A percentile compares a stretch with the other conserved stretches of the same genome.
Evolutionary conservation across 2,113 vertebrate genomes (phyloP).

Genomic region (Piaya cayana): DNA sequence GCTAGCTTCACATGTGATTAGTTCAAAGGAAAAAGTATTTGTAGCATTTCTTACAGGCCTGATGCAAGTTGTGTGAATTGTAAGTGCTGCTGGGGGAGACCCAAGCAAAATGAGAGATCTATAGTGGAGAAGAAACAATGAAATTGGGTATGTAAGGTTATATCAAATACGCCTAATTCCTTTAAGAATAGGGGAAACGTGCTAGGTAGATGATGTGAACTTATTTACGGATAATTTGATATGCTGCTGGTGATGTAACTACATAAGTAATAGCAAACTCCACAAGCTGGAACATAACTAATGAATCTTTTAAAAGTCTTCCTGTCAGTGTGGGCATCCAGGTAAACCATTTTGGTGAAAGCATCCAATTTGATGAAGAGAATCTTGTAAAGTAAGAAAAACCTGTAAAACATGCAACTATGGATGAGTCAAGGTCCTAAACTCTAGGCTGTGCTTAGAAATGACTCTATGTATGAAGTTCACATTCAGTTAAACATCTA

Average conservation of each 20-base stretch:
- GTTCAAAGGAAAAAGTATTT: not conserved
- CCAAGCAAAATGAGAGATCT: not conserved
- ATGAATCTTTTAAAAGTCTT: not conserved
- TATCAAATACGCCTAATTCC: not conserved
- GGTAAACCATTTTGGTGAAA: not conserved
- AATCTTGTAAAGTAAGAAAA: not conserved
- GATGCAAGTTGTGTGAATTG: not conserved
- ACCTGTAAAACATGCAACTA: rapidly evolving
- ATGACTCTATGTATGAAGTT: not conserved
- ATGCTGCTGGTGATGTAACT: not conserved
- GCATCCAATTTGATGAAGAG: not conserved
- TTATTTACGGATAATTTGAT: not conserved
- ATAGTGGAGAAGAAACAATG: not conserved
- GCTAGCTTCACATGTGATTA: not conserved
- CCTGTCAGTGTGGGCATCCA: not conserved
- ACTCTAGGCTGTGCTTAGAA: not conserved
- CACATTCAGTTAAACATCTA: not conserved
- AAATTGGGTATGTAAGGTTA: not conserved
- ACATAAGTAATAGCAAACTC: not conserved
- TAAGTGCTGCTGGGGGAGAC: not conserved
- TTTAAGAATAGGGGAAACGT: not conserved
- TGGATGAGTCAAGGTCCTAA: not conserved
- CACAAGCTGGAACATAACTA: not conserved
- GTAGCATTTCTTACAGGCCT: not conserved
- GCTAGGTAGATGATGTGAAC: not conserved